These are phyloP conservation scores for Xyliphius kryptos DNA, from an alignment of 2,113 vertebrate genomes.

Conservation along the genomic window DNA sequence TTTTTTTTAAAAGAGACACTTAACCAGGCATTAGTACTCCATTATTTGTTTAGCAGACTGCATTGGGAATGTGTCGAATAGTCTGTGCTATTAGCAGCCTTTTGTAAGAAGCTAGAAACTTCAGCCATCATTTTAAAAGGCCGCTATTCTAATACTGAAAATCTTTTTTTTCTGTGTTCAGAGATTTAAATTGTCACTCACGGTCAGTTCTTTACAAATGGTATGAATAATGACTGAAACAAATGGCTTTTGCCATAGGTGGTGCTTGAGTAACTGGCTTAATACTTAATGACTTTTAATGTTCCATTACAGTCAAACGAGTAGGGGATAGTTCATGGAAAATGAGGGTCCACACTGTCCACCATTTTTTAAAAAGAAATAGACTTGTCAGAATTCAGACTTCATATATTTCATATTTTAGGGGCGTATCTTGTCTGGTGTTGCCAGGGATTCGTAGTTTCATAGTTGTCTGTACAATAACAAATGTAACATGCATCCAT, in stretches of 20 bases:
- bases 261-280: slow-evolving; percentile 10
- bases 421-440: not conserved
- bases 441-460: not conserved
- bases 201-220: slow-evolving; percentile 32
- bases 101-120: slow-evolving; percentile 16
- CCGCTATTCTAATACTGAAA: not conserved
- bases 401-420: not conserved
- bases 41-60: slow-evolving; percentile 5
- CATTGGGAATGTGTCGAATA: not conserved
- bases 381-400: slow-evolving; percentile 1
- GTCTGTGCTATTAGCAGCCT: slow-evolving; percentile 7
- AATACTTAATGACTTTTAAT: slow-evolving; percentile 15
- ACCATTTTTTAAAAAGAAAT: not conserved
- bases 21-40: not conserved
- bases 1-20: no score
- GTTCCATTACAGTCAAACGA: slow-evolving; percentile 13
- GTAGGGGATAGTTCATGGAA: not conserved
- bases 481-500: no score
- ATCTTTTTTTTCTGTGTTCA: slow-evolving; percentile 2
- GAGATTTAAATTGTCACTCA: slow-evolving; percentile 1
- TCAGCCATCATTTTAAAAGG: not conserved
- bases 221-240: slow-evolving; percentile 12
- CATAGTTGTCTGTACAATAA: no score
- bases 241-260: slow-evolving; percentile 19
- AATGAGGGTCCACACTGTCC: not conserved